Evolutionary conservation across 1,140 invertebrate species (phyloP), one percentile per base, ranked within the genome.

Genomic region (Bursaphelenchus mucronatus): DNA sequence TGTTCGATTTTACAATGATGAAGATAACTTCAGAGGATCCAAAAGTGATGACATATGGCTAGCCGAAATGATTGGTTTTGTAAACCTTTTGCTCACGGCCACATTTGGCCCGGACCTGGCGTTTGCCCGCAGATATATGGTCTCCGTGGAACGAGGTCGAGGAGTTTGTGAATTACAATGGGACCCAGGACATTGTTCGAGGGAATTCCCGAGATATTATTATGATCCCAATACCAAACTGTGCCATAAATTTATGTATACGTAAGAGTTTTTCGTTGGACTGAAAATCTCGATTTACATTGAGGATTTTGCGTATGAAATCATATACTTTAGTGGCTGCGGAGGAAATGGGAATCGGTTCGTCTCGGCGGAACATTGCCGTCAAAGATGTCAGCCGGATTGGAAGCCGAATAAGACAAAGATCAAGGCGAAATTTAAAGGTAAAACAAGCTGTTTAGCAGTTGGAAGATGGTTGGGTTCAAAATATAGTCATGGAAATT

Each of bases 231-330:
- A 50, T 6, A 68, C 11, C 21, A 49, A 66, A 15, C 52, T 57
- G 10, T 70, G 68, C 52, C 52, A 45, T 44, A 70, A 71, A 54
- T 70, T 70, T 50, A 13, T 54, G 17, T 70, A 70, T 30, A 63
- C 47, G 68, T 70, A 63, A 44, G n/a, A 30, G 43, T 30, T 43
- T 9, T 47, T 53, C 4, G 17, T 53, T 17, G 15, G 19, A 13
- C 51, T 17, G 1, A 13, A 69, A 21, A 11, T 53, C 47, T 17
- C 39, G 13, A 15, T 67, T 19, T 17, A 50, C 5, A 17, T 50
- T 50, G 49, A 1, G 49, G 19, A 50, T 17, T 17, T 5, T 1
- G 5, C 5, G 5, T 50, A 1, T 17, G 49, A 50, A 50, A 50
- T 58, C 10, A 11, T 39, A 11, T 41, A 10, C 51, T 70, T 70